Percentiles rank a stretch among this genome's conserved stretches.
Conservation (phyloP, 2,888 invertebrate genomes). For the Lysandra coridon region DNA sequence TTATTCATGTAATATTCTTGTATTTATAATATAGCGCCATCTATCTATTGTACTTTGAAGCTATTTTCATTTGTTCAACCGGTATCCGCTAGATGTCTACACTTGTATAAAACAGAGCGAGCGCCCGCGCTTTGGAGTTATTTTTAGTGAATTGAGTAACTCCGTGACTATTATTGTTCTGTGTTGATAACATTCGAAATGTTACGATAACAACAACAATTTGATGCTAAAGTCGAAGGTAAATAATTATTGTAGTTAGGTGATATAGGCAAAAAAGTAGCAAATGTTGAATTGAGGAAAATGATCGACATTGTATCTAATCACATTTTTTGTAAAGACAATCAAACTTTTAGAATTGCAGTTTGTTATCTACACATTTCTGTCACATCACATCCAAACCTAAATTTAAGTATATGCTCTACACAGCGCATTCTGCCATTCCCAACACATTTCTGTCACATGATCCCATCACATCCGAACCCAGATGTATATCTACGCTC, state of each 20-base stretch:
- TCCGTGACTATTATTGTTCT: neutral
- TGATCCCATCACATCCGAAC: neutral
- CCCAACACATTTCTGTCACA: neutral
- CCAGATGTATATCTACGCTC: neutral
- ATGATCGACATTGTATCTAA: neutral
- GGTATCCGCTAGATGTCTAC: slow-evolving; percentile 51
- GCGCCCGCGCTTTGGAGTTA: neutral
- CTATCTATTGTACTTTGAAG: slow-evolving; percentile 45
- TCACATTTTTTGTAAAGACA: neutral
- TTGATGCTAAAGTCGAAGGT: too few relatives aligned
- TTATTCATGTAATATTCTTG: neutral
- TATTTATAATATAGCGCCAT: slow-evolving; percentile 50
- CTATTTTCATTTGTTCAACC: slow-evolving; percentile 42
- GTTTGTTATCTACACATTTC: too few relatives aligned
- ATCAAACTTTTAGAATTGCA: neutral
- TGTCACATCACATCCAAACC: too few relatives aligned
- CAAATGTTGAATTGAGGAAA: neutral
- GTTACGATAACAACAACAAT: neutral
- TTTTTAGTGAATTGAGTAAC: neutral
- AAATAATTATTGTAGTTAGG: neutral
- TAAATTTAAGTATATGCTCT: too few relatives aligned
- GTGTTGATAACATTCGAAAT: neutral
- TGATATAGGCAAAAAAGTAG: neutral
- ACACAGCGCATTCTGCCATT: too few relatives aligned
- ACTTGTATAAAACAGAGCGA: slow-evolving; percentile 35